Conservation (phyloP, 2,797 vertebrate species). For the Lagorchestes hirsutus region DNA sequence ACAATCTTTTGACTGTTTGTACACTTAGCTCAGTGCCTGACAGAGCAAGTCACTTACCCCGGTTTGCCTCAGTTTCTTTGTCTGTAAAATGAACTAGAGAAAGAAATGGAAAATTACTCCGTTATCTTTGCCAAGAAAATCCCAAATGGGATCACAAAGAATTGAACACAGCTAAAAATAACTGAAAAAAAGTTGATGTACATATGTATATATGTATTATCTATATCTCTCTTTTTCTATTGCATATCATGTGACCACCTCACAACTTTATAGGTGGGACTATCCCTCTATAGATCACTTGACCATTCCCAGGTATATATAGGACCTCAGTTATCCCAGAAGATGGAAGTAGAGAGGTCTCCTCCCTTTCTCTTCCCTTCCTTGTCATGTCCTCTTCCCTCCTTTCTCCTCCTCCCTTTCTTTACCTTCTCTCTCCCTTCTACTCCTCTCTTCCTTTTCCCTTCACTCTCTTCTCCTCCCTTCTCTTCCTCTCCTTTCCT, state of each 20-base stretch:
- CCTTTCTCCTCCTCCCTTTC: too few species aligned
- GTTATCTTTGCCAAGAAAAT: too few species aligned
- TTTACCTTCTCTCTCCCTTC: too few species aligned
- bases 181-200: too few species aligned
- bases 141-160: too few species aligned
- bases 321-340: not conserved
- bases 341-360: not conserved
- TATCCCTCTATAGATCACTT: not conserved
- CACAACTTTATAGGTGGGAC: not conserved
- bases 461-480: too few species aligned
- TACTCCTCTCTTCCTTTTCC: too few species aligned
- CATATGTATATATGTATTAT: too few species aligned
- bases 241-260: not conserved
- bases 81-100: not conserved
- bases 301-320: not conserved
- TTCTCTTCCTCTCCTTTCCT: too few species aligned
- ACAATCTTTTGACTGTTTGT: not conserved
- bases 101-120: too few species aligned
- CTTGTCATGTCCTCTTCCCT: too few species aligned
- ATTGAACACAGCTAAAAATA: too few species aligned
- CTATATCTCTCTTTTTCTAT: not conserved
- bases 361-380: not conserved
- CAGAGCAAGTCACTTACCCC: not conserved
- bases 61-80: not conserved
- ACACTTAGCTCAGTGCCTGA: not conserved